phyloP scores from a whole-genome alignment of 2,113 vertebrate genomes.

The Mesitornis unicolor region DNA sequence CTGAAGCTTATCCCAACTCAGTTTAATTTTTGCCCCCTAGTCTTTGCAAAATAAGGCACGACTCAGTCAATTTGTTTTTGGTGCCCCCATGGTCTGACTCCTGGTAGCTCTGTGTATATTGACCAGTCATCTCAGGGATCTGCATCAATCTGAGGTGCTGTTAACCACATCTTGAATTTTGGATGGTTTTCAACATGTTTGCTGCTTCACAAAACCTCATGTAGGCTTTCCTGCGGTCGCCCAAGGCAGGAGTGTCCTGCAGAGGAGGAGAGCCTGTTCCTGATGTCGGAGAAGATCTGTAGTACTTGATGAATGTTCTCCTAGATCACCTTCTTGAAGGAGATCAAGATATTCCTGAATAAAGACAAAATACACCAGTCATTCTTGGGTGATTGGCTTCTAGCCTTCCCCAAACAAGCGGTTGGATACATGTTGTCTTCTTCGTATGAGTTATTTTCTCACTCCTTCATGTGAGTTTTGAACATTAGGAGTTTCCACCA shows the following conservation, averaged over 20 bases:
- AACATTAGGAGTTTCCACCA: background rate
- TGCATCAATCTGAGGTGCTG: background rate
- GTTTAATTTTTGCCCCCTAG: background rate
- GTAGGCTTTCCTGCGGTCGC: background rate
- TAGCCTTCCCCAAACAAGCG: background rate
- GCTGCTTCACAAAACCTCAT: background rate
- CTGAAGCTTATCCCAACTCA: background rate
- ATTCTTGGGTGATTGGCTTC: background rate
- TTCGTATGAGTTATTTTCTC: no score
- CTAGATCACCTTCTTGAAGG: background rate
- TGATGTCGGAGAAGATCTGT: background rate
- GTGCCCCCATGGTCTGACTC: background rate
- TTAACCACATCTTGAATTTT: background rate
- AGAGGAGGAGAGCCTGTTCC: background rate
- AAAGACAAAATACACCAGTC: background rate
- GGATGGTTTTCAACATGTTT: background rate
- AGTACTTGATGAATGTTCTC: background rate
- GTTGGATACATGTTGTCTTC: background rate
- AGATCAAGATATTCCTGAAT: background rate
- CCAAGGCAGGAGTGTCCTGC: background rate
- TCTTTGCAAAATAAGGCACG: background rate
- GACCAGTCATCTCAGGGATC: background rate
- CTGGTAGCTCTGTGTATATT: background rate
- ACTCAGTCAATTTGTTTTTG: background rate
- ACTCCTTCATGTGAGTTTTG: background rate